phyloP scores from a whole-genome alignment of 2,888 invertebrate genomes.

The Tipula confusa region DNA sequence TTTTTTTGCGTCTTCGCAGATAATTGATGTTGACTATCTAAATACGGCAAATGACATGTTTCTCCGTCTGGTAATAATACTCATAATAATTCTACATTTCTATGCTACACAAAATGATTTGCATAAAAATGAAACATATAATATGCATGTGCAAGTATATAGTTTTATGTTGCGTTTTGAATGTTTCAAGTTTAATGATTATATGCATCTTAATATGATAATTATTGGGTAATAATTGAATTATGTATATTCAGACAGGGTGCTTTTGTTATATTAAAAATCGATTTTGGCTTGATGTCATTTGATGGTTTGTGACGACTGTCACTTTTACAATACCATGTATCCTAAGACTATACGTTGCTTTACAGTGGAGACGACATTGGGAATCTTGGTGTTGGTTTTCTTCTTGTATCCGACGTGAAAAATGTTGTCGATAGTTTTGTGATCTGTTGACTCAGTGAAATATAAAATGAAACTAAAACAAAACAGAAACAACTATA shows the following conservation, averaged over 20 bases:
- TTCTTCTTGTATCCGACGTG: too few species aligned
- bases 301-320: too few species aligned
- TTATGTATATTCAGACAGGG: not conserved
- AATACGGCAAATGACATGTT: not conserved
- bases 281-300: too few species aligned
- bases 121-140: conserved; percentile 16
- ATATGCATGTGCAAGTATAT: not conserved
- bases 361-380: too few species aligned
- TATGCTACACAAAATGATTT: not conserved
- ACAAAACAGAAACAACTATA: too few species aligned
- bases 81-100: not conserved
- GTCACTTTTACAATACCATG: too few species aligned
- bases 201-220: not conserved
- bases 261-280: not conserved
- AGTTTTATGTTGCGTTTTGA: not conserved
- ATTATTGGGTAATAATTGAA: not conserved
- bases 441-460: too few species aligned
- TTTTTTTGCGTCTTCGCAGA: not conserved
- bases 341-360: too few species aligned
- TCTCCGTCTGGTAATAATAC: not conserved
- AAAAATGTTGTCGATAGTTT: too few species aligned
- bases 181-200: not conserved
- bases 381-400: too few species aligned
- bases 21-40: not conserved
- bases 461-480: too few species aligned